These are phyloP conservation scores for Melanerpes aurifrons DNA, from an alignment of 2,113 vertebrate genomes.

Conservation along the genomic window DNA sequence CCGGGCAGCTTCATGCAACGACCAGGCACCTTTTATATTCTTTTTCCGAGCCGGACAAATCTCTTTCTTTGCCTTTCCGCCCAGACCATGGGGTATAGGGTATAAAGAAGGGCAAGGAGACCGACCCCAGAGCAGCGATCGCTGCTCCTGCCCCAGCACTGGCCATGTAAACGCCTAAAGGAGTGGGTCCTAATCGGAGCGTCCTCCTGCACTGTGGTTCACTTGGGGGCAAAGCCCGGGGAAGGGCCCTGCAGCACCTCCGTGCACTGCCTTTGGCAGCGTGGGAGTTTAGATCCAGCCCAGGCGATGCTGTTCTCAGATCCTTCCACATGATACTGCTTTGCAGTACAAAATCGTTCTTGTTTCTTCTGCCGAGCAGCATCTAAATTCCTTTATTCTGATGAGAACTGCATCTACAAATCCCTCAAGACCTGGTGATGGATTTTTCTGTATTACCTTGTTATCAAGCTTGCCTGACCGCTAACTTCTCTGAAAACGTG, in stretches of 20 bases:
- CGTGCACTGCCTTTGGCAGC: rapidly evolving
- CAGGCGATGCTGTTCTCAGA: background rate
- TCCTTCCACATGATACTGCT: background rate
- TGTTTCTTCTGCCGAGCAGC: background rate
- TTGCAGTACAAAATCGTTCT: background rate
- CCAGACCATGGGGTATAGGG: background rate
- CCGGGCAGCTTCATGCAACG: background rate
- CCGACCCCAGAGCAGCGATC: background rate
- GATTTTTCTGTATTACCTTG: conserved; percentile 65
- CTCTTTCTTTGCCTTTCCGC: rapidly evolving
- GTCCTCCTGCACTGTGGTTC: background rate
- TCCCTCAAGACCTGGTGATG: conserved; percentile 47
- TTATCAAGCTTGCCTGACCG: conserved; percentile 68
- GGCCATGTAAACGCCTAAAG: background rate
- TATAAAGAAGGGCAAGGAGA: background rate
- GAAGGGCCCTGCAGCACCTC: background rate
- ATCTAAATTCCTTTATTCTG: conserved; percentile 45
- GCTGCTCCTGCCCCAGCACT: background rate
- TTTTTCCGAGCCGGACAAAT: background rate
- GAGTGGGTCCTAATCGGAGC: background rate
- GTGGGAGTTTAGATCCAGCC: background rate
- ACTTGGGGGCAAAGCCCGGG: background rate
- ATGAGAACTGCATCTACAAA: background rate
- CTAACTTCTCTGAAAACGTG: conserved; percentile 54
- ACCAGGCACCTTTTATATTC: background rate